These are phyloP conservation scores for Polypedilum pembai DNA, from an alignment of 1,140 invertebrate genomes.

Conservation along the genomic window DNA sequence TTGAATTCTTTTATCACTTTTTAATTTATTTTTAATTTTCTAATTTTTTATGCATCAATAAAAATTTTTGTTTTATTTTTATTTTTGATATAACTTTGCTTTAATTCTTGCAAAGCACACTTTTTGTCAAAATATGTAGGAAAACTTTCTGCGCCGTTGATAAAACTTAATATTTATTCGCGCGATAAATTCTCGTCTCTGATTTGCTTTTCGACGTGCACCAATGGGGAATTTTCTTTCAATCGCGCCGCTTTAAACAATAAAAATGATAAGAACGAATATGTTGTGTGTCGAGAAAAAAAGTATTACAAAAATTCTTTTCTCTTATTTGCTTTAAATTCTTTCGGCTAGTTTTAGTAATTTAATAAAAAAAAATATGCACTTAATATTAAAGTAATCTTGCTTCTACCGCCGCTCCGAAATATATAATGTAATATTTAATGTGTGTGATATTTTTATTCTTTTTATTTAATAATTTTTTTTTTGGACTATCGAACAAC, in stretches of 20 bases:
- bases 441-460: slow-evolving; percentile 5
- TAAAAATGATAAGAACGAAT: slow-evolving; percentile 19
- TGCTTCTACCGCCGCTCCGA: no score
- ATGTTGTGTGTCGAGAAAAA: neutral
- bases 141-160: neutral
- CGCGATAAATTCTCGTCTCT: slow-evolving; percentile 16
- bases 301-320: neutral
- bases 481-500: slow-evolving; percentile 4
- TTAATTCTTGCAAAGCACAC: neutral
- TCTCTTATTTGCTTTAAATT: neutral
- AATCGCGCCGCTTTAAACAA: slow-evolving; percentile 16
- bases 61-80: neutral
- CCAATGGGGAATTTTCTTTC: slow-evolving; percentile 16
- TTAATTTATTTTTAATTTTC: neutral
- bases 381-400: neutral
- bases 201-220: slow-evolving; percentile 11
- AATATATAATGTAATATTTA: neutral
- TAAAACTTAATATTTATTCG: slow-evolving; percentile 14
- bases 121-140: neutral
- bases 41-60: neutral
- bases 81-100: neutral
- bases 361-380: neutral
- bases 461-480: neutral
- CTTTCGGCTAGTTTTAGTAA: neutral
- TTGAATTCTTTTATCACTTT: slow-evolving; percentile 27